Base-by-base conservation (phyloP, 2,113 vertebrate species). In the Mormyrus lacerda region DNA sequence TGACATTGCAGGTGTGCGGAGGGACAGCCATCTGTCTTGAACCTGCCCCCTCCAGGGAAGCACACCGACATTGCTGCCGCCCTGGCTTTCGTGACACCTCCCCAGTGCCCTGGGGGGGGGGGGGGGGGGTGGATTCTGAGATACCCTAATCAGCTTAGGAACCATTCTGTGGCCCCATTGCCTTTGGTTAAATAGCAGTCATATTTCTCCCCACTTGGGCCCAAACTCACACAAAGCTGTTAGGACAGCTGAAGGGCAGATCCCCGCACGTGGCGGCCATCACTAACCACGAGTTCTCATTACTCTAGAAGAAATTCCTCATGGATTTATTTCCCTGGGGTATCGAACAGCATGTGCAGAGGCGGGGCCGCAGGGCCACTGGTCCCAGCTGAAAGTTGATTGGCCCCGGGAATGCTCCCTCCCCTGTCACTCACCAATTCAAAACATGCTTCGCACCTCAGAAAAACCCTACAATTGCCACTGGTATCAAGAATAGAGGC, bases 1-100 rank as follows among this genome's bases (percentile, higher is more conserved):
- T 95, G 93, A 94, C 94, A 95, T 92, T 91, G 24, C 94, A 95
- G 94, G 95, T 95, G 95, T 94, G 94, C 91, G 90, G 93, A 92
- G 91, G 90, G 91, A 89, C 89, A 87, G 90, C 86, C 92, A 92
- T 94, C 91, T 89, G 90, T 95, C 92, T 91, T 92, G 69, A 91
- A 90, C 87, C 17, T 42, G 35, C 85, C 69, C 51, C 85, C 88
- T 85, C 89, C 31, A 19, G 45, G 82, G 88, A 91, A 90, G 89
- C 19, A 1, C 44, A 9, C 85, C 92, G 91, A 92, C 91, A 89
- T 90, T 44, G 88, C 87, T 69, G 58, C 50, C n/a, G 84, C 44
- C 88, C n/a, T 76, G 31, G 87, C 82, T 88, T 76, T 53, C 19
- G 9, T 91, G 90, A 79, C 73, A 79, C 73, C 13, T 31, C 0